phyloP scores from a whole-genome alignment of 2,888 invertebrate species.

The Dysmachus trigonus region DNA sequence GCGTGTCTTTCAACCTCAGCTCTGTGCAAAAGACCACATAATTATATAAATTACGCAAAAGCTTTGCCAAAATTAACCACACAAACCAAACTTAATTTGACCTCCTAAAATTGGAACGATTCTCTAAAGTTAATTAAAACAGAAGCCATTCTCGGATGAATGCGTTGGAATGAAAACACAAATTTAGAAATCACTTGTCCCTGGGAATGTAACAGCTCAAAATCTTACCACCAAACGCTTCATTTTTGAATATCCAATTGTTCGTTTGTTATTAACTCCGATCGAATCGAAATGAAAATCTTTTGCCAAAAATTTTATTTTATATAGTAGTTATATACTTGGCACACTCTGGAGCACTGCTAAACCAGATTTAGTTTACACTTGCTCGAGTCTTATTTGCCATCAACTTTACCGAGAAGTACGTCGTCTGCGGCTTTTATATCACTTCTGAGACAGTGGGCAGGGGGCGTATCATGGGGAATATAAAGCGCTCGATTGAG shows the following conservation, averaged over 20 bases:
- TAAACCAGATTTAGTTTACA: slow-evolving; percentile 53
- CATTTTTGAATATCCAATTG: background rate
- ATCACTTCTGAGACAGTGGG: slow-evolving; percentile 54
- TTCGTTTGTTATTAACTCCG: background rate
- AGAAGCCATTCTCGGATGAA: background rate
- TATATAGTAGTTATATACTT: too few species aligned
- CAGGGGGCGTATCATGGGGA: slow-evolving; percentile 36
- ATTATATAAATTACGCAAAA: background rate
- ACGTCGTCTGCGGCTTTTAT: slow-evolving; percentile 63
- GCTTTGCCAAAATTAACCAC: background rate
- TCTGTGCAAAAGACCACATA: background rate
- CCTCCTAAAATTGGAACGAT: background rate
- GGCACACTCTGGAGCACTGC: slow-evolving; percentile 19
- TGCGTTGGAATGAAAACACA: background rate
- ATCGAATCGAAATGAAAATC: background rate
- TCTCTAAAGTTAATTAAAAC: background rate
- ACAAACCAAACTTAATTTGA: background rate
- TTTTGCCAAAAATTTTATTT: background rate
- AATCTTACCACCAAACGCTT: slow-evolving; percentile 13
- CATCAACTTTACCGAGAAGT: slow-evolving; percentile 64
- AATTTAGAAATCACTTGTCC: background rate
- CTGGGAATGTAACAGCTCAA: background rate
- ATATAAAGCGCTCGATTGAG: background rate
- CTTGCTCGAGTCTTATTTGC: slow-evolving; percentile 64
- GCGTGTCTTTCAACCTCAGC: background rate